A percentile compares a stretch with the other conserved stretches of the same genome.
Conservation (phyloP, 2,888 invertebrate species). For the Euplagia quadripunctaria region DNA sequence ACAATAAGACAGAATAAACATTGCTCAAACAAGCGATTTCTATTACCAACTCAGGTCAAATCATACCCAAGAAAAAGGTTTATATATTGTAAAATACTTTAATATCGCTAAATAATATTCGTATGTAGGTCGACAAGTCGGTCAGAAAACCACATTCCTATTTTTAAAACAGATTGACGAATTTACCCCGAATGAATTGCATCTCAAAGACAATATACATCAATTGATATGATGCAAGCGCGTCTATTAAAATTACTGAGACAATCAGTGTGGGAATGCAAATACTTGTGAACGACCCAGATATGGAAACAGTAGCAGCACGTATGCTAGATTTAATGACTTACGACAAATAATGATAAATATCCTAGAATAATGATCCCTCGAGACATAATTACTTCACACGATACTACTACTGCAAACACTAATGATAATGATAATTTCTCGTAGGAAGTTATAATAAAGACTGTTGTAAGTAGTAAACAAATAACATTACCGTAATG, state of each 20-base stretch:
- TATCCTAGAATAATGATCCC: neutral
- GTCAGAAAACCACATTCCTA: too few relatives aligned
- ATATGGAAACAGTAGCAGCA: constrained; percentile 9
- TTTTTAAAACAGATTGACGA: too few relatives aligned
- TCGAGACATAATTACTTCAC: neutral
- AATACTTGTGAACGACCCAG: constrained; percentile 38
- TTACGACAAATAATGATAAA: constrained; percentile 18
- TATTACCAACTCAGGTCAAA: too few relatives aligned
- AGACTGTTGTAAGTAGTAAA: neutral
- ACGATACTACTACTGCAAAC: neutral
- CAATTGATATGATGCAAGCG: constrained; percentile 44
- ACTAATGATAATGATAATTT: neutral
- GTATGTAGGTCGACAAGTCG: too few relatives aligned
- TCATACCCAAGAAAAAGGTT: too few relatives aligned
- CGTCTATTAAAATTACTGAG: constrained; percentile 31
- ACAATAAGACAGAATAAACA: too few relatives aligned
- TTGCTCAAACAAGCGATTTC: too few relatives aligned
- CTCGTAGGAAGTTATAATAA: neutral
- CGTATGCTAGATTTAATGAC: constrained; percentile 1
- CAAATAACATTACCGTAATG: neutral
- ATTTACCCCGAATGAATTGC: neutral
- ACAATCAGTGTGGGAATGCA: constrained; percentile 47
- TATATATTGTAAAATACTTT: too few relatives aligned
- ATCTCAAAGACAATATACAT: neutral
- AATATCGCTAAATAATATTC: too few relatives aligned